Evolutionary conservation across 2,113 vertebrate genomes (phyloP).

Genomic region (Eptesicus fuscus): DNA sequence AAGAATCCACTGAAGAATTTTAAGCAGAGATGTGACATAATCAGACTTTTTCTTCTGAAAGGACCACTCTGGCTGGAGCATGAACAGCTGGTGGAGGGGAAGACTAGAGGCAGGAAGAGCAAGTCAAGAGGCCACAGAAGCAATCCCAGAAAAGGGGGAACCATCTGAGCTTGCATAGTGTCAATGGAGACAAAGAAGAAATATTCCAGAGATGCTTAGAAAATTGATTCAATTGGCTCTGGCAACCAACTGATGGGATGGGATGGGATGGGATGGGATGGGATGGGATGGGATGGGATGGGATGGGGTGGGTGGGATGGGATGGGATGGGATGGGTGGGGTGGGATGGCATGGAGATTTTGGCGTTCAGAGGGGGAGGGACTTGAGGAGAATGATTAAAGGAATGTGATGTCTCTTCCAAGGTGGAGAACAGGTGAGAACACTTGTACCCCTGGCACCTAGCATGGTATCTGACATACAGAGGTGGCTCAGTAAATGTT

Average conservation of each 20-base stretch:
- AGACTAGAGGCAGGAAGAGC: not conserved
- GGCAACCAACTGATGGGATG: fast-evolving
- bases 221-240: fast-evolving
- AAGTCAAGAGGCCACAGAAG: not conserved
- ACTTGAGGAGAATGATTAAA: not conserved
- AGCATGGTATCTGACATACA: fast-evolving
- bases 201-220: not conserved
- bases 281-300: too few relatives aligned
- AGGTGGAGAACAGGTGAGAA: not conserved
- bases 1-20: not conserved
- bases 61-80: not conserved
- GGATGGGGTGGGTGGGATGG: too few relatives aligned
- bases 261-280: too few relatives aligned
- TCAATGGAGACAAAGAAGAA: not conserved
- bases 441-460: too few relatives aligned
- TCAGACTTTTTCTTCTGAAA: not conserved
- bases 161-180: too few relatives aligned
- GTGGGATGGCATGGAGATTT: not conserved
- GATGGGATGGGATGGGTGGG: too few relatives aligned
- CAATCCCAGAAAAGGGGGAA: not conserved
- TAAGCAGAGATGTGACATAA: not conserved
- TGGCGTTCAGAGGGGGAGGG: fast-evolving
- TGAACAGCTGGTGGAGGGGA: not conserved
- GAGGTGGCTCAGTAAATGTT: not conserved
- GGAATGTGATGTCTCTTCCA: not conserved